Conservation (phyloP, 2,888 invertebrate genomes). For the Netelia virgata region DNA sequence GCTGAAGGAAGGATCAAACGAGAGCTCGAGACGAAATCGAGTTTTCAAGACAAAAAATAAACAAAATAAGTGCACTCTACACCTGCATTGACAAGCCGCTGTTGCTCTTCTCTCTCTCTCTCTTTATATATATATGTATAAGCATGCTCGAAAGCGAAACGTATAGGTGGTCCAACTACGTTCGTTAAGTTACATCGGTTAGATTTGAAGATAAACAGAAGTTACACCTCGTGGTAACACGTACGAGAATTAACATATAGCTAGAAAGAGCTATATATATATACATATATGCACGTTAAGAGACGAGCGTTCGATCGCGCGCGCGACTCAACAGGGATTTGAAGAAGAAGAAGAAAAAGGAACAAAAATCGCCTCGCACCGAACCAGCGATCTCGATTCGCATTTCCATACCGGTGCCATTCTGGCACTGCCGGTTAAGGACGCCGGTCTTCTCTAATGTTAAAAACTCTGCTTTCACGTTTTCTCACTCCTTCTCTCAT, state of each 20-base stretch:
- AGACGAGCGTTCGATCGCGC: conserved; percentile 53
- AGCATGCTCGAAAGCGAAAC: conserved; percentile 13
- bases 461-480: conserved; percentile 60
- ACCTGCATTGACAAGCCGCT: conserved; percentile 47
- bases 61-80: conserved; percentile 1
- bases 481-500: conserved; percentile 45
- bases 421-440: conserved; percentile 68
- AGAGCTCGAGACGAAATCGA: conserved; percentile 21
- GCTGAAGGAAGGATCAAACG: not conserved
- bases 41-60: conserved; percentile 6
- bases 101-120: not conserved
- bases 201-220: conserved; percentile 83
- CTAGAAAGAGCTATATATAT: conserved; percentile 34
- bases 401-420: conserved; percentile 83
- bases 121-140: not conserved
- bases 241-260: conserved; percentile 81
- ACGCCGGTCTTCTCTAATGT: conserved; percentile 38
- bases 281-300: conserved; percentile 8
- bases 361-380: conserved; percentile 39
- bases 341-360: conserved; percentile 28
- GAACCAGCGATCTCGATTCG: conserved; percentile 71
- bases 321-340: conserved; percentile 43
- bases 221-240: conserved; percentile 83
- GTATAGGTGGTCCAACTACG: conserved; percentile 79
- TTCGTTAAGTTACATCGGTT: conserved; percentile 80